Percentiles rank a stretch among this genome's conserved stretches.
Evolutionary conservation across 2,797 vertebrate genomes (phyloP).

Genomic region (Heterohyrax brucei): DNA sequence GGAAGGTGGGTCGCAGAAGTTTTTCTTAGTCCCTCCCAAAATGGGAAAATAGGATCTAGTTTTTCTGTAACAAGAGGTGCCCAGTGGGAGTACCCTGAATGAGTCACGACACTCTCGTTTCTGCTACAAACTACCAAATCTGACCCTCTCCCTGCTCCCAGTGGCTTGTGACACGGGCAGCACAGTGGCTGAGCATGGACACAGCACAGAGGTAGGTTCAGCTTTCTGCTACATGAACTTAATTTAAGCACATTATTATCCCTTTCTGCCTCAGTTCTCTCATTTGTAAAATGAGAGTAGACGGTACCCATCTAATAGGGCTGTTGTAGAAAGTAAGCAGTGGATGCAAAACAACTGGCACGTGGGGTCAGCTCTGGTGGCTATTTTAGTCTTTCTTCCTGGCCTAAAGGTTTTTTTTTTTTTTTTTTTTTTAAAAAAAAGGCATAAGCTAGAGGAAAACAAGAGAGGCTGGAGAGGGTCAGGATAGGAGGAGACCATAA

Average conservation of each 20-base stretch:
- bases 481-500: neutral
- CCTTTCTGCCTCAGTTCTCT: neutral
- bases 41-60: neutral
- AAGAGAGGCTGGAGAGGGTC: neutral
- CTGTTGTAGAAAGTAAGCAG: neutral
- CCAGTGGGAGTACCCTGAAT: neutral
- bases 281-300: neutral
- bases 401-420: neutral
- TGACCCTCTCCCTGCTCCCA: neutral
- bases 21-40: neutral
- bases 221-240: neutral
- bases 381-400: neutral
- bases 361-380: neutral
- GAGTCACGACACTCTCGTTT: neutral
- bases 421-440: too few relatives aligned
- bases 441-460: neutral
- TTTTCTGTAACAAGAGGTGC: neutral
- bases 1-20: neutral
- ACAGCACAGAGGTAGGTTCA: neutral
- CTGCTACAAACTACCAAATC: neutral
- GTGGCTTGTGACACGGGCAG: neutral
- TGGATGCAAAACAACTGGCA: neutral
- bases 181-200: accelerated
- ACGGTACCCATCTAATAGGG: neutral
- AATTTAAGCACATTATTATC: neutral